Evolutionary conservation across 2,113 vertebrate species (phyloP).

Genomic region (Puntigrus tetrazona): DNA sequence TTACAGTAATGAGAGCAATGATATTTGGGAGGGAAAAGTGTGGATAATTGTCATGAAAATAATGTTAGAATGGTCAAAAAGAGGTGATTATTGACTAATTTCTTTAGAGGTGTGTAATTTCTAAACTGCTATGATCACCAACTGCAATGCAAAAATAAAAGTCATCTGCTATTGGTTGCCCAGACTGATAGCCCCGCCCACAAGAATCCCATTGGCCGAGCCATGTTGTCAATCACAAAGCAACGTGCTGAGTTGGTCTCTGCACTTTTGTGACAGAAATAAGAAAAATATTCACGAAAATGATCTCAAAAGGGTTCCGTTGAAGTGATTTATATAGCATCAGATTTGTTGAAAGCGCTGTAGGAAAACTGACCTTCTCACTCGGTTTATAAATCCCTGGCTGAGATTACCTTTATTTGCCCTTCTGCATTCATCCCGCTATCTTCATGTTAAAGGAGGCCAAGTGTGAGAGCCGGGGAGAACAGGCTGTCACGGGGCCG

Average conservation of each 20-base stretch:
- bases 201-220: background rate
- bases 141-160: background rate
- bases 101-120: background rate
- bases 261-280: background rate
- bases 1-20: background rate
- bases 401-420: slow-evolving; percentile 57
- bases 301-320: background rate
- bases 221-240: background rate
- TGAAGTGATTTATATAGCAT: background rate
- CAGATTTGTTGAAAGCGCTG: background rate
- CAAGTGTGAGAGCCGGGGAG: slow-evolving; percentile 46
- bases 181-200: background rate
- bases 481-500: slow-evolving; percentile 54
- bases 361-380: background rate
- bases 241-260: background rate
- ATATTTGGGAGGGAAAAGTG: background rate
- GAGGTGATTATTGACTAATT: background rate
- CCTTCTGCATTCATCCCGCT: slow-evolving; percentile 31
- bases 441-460: slow-evolving; percentile 19
- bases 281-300: background rate
- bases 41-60: slow-evolving; percentile 20
- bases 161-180: background rate
- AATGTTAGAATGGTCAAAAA: background rate
- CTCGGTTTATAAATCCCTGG: slow-evolving; percentile 19
- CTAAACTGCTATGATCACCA: background rate